phyloP scores from a whole-genome alignment of 2,888 invertebrate species.

The Caenorhabditis sp. region DNA sequence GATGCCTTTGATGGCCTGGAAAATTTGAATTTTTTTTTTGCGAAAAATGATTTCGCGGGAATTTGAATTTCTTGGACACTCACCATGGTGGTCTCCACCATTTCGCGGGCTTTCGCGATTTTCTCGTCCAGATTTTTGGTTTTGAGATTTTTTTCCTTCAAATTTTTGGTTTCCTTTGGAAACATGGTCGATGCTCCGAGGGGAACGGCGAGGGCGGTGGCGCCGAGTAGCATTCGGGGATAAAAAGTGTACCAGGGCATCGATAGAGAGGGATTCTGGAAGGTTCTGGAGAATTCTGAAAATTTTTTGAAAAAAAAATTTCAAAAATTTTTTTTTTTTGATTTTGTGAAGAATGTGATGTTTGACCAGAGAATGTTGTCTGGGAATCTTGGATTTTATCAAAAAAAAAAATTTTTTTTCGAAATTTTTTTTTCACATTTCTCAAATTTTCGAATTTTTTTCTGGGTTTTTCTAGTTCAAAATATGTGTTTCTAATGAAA shows the following conservation, averaged over 20 bases:
- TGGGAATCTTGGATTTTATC: too few species aligned
- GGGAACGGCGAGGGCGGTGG: conserved; percentile 14
- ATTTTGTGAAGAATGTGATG: too few species aligned
- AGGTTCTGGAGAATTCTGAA: neutral
- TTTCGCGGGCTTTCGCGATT: conserved; percentile 30
- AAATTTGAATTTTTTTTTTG: neutral
- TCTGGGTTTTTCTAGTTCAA: too few species aligned
- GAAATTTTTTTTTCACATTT: neutral
- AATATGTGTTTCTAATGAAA: too few species aligned
- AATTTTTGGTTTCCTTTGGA: neutral
- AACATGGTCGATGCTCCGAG: neutral
- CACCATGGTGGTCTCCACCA: conserved; percentile 52
- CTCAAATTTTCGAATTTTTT: neutral
- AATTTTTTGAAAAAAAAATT: neutral
- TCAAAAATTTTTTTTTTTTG: neutral
- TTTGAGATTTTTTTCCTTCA: too few species aligned
- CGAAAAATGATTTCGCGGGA: neutral
- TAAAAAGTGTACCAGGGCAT: conserved; percentile 23
- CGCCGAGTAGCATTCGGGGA: conserved; percentile 18
- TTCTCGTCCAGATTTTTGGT: neutral
- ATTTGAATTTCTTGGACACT: neutral
- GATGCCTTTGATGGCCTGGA: conserved; percentile 83
- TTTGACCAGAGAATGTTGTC: too few species aligned
- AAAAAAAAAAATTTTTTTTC: too few species aligned
- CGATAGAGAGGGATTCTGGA: neutral